phyloP scores from a whole-genome alignment of 1,140 invertebrate species.

The Sycophila sp. region DNA sequence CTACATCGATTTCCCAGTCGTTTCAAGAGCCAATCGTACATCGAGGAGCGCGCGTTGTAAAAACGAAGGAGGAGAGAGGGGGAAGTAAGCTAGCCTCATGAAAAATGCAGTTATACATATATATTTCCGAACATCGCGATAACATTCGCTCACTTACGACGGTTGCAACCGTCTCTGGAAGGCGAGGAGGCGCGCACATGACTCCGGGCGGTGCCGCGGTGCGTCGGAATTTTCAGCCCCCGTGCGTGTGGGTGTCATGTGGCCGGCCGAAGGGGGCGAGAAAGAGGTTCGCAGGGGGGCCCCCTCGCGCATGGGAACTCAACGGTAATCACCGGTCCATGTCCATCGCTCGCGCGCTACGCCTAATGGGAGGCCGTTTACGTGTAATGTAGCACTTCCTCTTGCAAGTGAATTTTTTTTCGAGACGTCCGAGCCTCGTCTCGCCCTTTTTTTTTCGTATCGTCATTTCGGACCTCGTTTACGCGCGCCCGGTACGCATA shows the following conservation, averaged over 20 bases:
- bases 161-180: too few relatives aligned
- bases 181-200: slow-evolving; percentile 21
- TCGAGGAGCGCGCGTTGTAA: too few relatives aligned
- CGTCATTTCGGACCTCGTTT: background rate
- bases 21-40: too few relatives aligned
- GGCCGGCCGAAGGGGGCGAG: background rate
- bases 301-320: slow-evolving; percentile 54
- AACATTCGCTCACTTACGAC: background rate
- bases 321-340: slow-evolving; percentile 54
- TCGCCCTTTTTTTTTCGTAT: slow-evolving; percentile 2
- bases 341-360: slow-evolving; percentile 43
- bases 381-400: slow-evolving; percentile 35
- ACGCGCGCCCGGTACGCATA: background rate
- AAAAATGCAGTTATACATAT: too few relatives aligned
- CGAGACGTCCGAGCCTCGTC: background rate
- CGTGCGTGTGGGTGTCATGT: slow-evolving; percentile 33
- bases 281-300: slow-evolving; percentile 57
- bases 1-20: too few relatives aligned
- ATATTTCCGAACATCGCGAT: too few relatives aligned
- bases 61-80: too few relatives aligned
- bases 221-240: slow-evolving; percentile 54
- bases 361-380: slow-evolving; percentile 30
- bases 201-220: slow-evolving; percentile 50
- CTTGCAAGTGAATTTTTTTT: slow-evolving; percentile 32
- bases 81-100: too few relatives aligned